Evolutionary conservation across 2,797 vertebrate genomes (phyloP).

Genomic region (Aldrovandia affinis): DNA sequence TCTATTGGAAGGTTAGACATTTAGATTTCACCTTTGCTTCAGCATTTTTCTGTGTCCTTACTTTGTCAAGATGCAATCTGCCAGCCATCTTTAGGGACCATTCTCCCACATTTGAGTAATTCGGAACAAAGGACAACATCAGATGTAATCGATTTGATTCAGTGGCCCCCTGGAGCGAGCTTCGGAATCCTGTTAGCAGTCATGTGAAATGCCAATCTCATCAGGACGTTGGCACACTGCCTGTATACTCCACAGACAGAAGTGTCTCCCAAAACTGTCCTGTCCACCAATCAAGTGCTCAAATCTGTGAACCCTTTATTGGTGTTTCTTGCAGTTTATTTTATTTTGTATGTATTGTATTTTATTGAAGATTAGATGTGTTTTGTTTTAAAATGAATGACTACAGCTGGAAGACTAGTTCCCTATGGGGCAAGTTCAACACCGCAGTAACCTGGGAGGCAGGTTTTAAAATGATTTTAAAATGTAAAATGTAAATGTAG

Average conservation of each 20-base stretch:
- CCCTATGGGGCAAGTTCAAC: too few species aligned
- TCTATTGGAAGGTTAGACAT: too few species aligned
- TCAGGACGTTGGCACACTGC: conserved; percentile 52
- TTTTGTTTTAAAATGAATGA: too few species aligned
- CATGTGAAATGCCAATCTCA: conserved; percentile 59
- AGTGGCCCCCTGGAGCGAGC: conserved; percentile 57
- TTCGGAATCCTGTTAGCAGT: conserved; percentile 63
- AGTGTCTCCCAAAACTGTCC: background rate
- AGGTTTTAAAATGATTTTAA: too few species aligned
- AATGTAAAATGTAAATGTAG: too few species aligned
- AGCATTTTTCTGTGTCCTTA: background rate
- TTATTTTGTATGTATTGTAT: too few species aligned
- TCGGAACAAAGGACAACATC: conserved; percentile 65
- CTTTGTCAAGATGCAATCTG: conserved; percentile 56
- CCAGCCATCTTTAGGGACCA: conserved; percentile 57
- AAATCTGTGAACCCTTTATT: too few species aligned
- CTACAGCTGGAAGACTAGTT: too few species aligned
- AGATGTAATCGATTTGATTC: conserved; percentile 72
- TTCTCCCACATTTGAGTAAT: conserved; percentile 66
- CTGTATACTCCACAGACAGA: background rate
- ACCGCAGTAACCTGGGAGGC: too few species aligned
- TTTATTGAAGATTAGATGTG: too few species aligned
- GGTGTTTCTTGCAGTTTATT: too few species aligned
- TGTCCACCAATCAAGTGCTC: too few species aligned
- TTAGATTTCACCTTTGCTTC: conserved; percentile 44